Base-by-base conservation (phyloP, 1,140 invertebrate genomes). In the Panagrolaimus sp. region DNA sequence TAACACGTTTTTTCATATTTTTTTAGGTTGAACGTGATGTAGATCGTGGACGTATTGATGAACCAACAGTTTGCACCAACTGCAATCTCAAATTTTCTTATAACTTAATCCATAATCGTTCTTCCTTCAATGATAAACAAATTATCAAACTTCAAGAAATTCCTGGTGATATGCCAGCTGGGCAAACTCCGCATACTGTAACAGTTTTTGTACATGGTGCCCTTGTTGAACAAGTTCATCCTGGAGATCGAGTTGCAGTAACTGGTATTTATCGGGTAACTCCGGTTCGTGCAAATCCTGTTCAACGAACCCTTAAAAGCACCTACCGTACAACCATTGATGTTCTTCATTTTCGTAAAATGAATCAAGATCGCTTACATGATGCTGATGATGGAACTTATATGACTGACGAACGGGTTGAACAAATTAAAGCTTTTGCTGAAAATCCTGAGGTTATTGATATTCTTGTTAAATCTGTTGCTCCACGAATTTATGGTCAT, bases 401-500 rank as follows among this genome's bases (percentile, higher is more conserved):
- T 48, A 91, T 98, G 78, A 88, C 91, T 12, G 88, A 89, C 2
- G 94, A 98, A 79, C 88, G 94, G 72, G 85, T 98, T 45, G 91
- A 92, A 78, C 75, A 93, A 32, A 85, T 99, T 46, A 89, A 90
- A 76, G 84, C 89, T 58, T 84, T 98, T 17, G 89, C 94, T 0
- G 85, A 89, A 71, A 91, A 92, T 76, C 87, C 89, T 0, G 94
- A 98, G 83, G 89, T 97, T 69, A 98, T 98, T 84, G 94, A 98
- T 63, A 55, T 70, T 68, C 70, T 64, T 44, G 21, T 46, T 72
- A 43, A 70, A 52, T 70, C 26, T 8, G 43, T 66, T 55, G 96
- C 96, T 12, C 96, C 96, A 0, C 94, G 92, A 15, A 98, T 99
- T 83, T 99, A 96, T 84, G 96, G 95, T 85, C 95, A 99, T 85